A percentile compares a stretch with the other conserved stretches of the same genome.
phyloP scores from a whole-genome alignment of 2,888 invertebrate genomes.

The Tiliacea citrago region DNA sequence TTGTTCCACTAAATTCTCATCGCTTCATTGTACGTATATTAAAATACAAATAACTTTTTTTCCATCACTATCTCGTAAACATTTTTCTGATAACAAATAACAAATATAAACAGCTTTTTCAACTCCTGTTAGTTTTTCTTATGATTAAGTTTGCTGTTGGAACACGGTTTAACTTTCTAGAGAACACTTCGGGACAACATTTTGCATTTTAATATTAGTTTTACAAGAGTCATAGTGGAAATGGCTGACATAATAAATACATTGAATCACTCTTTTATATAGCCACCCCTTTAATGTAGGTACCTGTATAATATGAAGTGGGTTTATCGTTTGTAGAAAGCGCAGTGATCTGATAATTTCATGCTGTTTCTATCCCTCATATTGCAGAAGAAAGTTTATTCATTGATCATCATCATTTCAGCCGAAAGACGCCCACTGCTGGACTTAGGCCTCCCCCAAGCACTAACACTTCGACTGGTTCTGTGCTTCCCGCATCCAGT shows the following conservation, averaged over 20 bases:
- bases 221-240: constrained; percentile 38
- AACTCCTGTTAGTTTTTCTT: constrained; percentile 53
- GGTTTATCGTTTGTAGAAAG: neutral
- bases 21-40: neutral
- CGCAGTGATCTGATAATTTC: neutral
- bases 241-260: constrained; percentile 20
- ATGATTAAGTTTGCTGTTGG: constrained; percentile 53
- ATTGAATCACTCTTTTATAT: constrained; percentile 1
- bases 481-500: too few relatives aligned
- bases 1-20: neutral
- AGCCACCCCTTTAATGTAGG: neutral
- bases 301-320: neutral
- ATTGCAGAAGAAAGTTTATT: neutral
- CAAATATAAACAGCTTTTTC: constrained; percentile 57
- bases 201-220: constrained; percentile 63
- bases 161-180: constrained; percentile 55
- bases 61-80: constrained; percentile 4
- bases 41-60: constrained; percentile 16
- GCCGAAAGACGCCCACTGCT: too few relatives aligned
- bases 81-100: constrained; percentile 41
- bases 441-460: too few relatives aligned
- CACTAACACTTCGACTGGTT: too few relatives aligned
- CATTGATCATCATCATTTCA: too few relatives aligned
- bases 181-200: constrained; percentile 31
- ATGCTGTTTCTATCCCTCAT: neutral